Evolutionary conservation across 2,113 vertebrate genomes (phyloP).

Genomic region (Lipophrys pholis): DNA sequence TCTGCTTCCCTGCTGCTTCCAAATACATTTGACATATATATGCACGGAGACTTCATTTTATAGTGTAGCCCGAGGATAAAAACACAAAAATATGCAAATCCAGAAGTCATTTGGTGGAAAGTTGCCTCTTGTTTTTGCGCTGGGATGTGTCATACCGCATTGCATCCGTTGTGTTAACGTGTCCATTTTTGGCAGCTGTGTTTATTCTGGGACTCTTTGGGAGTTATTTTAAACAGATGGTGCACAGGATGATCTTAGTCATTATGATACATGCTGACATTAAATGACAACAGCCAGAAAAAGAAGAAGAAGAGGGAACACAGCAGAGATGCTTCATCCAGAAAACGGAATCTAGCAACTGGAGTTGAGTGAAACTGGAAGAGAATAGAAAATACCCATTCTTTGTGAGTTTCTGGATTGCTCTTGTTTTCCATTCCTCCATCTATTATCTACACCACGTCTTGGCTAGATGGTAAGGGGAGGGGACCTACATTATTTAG

Average conservation of each 20-base stretch:
- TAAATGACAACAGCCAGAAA: conserved; percentile 10
- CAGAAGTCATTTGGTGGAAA: background rate
- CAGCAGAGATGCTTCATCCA: background rate
- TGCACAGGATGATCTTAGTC: conserved; percentile 26
- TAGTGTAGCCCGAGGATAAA: conserved; percentile 10
- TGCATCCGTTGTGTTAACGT: conserved; percentile 13
- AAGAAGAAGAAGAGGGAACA: background rate
- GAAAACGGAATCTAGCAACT: background rate
- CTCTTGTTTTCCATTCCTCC: background rate
- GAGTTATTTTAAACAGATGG: conserved; percentile 56
- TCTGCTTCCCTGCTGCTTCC: conserved; percentile 31
- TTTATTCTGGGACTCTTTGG: conserved; percentile 33
- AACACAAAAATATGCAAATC: background rate
- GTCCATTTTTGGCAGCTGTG: conserved; percentile 15
- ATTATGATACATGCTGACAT: conserved; percentile 39
- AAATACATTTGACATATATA: conserved; percentile 28
- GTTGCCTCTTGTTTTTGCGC: conserved; percentile 4
- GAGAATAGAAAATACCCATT: background rate
- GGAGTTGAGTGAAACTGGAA: background rate
- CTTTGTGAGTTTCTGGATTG: background rate
- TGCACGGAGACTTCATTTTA: conserved; percentile 38
- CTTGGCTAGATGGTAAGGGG: background rate
- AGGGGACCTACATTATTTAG: background rate
- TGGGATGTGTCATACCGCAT: background rate
- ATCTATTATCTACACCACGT: background rate